These are phyloP conservation scores for Cantharis nigra DNA, from an alignment of 2,888 invertebrate species.

Conservation along the genomic window DNA sequence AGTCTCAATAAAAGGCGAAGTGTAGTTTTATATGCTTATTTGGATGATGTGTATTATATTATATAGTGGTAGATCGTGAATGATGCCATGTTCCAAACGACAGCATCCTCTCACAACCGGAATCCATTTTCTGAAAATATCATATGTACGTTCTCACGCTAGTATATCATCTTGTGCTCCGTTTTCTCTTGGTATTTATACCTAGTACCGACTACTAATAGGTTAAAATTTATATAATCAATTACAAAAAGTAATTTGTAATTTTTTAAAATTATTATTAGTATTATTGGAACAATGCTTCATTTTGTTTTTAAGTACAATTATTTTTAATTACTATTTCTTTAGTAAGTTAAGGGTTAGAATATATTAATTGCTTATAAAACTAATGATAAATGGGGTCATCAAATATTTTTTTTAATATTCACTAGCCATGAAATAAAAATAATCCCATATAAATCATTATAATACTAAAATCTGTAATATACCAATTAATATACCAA, in stretches of 20 bases:
- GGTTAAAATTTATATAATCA: not conserved
- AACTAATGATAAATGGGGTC: no score
- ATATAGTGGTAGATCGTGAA: constrained; percentile 5
- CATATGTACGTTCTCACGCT: constrained; percentile 18
- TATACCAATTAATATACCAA: no score
- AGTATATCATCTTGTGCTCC: constrained; percentile 1
- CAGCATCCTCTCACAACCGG: constrained; percentile 12
- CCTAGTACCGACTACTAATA: not conserved
- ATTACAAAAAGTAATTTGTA: not conserved
- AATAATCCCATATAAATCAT: no score
- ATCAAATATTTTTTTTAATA: no score
- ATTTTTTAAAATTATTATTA: not conserved
- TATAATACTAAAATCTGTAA: no score
- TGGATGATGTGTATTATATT: constrained; percentile 3
- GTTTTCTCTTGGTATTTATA: constrained; percentile 1
- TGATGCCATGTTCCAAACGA: constrained; percentile 12
- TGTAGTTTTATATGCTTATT: constrained; percentile 14
- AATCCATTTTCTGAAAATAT: constrained; percentile 17
- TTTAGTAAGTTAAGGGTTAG: no score
- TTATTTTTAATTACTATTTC: no score
- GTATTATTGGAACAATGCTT: not conserved
- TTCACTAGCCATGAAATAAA: no score
- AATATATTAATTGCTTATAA: no score
- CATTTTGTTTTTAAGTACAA: not conserved
- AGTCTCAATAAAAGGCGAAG: constrained; percentile 5